Conservation (phyloP, 2,888 invertebrate species). For the Caenorhabditis virilis region DNA sequence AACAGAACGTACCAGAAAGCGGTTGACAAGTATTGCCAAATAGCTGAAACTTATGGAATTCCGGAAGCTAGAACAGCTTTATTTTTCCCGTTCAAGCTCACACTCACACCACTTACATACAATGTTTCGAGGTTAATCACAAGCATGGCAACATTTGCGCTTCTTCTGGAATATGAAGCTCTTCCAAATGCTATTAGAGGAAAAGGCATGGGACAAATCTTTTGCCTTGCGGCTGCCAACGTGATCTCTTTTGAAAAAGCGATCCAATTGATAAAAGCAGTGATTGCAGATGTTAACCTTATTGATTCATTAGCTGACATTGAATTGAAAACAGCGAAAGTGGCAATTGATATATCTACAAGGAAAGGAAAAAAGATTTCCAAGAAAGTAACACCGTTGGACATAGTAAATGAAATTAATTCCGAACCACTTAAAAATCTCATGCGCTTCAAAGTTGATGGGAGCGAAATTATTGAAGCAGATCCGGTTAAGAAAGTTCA, state of each 20-base stretch:
- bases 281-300: slow-evolving; percentile 22
- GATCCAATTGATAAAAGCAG: slow-evolving; percentile 26
- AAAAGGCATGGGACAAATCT: slow-evolving; percentile 27
- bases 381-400: slow-evolving; percentile 24
- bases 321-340: slow-evolving; percentile 17
- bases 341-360: slow-evolving; percentile 18
- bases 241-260: slow-evolving; percentile 32
- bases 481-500: slow-evolving; percentile 35
- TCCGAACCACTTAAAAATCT: slow-evolving; percentile 11
- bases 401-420: slow-evolving; percentile 25
- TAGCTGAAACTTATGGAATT: slow-evolving; percentile 30
- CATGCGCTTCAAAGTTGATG: slow-evolving; percentile 30
- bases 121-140: slow-evolving; percentile 35
- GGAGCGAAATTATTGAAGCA: slow-evolving; percentile 15
- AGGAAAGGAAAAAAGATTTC: slow-evolving; percentile 8
- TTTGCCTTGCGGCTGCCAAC: slow-evolving; percentile 29
- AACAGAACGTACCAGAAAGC: slow-evolving; percentile 27
- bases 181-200: slow-evolving; percentile 29
- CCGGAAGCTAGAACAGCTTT: slow-evolving; percentile 36
- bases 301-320: slow-evolving; percentile 6
- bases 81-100: slow-evolving; percentile 41
- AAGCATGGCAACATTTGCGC: slow-evolving; percentile 32
- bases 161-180: slow-evolving; percentile 20
- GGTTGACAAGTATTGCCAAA: slow-evolving; percentile 32
- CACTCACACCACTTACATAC: slow-evolving; percentile 28